Evolutionary conservation across 2,113 vertebrate genomes (phyloP), one percentile per base, ranked within the genome.

Genomic region (Loxodonta africana): DNA sequence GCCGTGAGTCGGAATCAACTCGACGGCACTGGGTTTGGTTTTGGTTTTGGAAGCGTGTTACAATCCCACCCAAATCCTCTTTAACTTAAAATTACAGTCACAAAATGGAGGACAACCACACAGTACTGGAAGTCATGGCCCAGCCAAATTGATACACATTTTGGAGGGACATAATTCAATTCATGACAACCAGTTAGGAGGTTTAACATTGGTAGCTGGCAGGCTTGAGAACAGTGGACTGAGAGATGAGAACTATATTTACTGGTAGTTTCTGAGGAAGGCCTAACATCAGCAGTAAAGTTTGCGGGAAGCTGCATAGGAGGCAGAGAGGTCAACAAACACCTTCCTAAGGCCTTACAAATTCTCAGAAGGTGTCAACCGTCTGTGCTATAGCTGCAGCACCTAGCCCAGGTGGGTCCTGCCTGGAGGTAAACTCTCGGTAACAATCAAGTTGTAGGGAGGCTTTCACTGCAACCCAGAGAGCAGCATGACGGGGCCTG

Each of bases 331-430:
- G 33, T 37, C 28, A 71, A 37, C 69, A 37, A 71, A 28, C 33
- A 23, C 2, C 23, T 17, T 65, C 2, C 51, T 8, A 1, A 26
- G 28, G 2, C 33, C 73, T 46, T 48, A 10, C 25, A 10, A 2
- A 6, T 91, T 53, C 21, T 63, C 17, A 51, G 26, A 53, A 30
- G 48, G 28, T 12, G 20, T 57, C 48, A 69, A 57, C 11, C 1
- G 37, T 67, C 37, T 51, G 0, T 10, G 30, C 37, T 8, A 1
- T 7, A 11, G 0, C 37, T 57, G 1, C 6, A 37, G 10, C 69
- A 51, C 57, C n/a, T 62, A 7, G 17, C 8, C 1, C 88, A 41
- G 18, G 3, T 73, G 28, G 53, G 33, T 85, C 26, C 46, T 21
- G 3, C 48, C 44, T 20, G 4, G 8, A 20, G 28, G 46, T 6